phyloP scores from a whole-genome alignment of 1,140 invertebrate species.

The Cotesia vestalis region DNA sequence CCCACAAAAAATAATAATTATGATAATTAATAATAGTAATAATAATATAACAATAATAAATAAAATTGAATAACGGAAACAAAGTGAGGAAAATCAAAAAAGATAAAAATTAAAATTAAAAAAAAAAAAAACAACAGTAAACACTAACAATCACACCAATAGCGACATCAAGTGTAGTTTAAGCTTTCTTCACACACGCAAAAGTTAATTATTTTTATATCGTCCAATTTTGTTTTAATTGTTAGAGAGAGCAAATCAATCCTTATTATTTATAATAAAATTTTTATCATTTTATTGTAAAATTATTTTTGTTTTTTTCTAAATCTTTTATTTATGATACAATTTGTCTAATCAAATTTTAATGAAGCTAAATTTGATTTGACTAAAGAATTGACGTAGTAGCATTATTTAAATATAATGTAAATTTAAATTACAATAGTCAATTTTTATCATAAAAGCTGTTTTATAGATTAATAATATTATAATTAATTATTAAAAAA shows the following conservation, averaged over 20 bases:
- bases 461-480: too few species aligned
- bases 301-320: neutral
- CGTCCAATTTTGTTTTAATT: conserved; percentile 42
- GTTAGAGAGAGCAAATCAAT: conserved; percentile 48
- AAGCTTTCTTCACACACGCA: conserved; percentile 65
- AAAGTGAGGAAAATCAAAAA: conserved; percentile 37
- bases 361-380: too few species aligned
- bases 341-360: too few species aligned
- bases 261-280: too few species aligned
- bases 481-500: too few species aligned
- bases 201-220: conserved; percentile 49
- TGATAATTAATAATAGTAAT: neutral
- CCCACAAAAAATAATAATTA: conserved; percentile 46
- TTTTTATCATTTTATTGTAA: neutral
- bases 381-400: too few species aligned
- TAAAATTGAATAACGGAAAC: conserved; percentile 30
- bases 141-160: conserved; percentile 54
- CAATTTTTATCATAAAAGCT: too few species aligned
- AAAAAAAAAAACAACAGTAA: conserved; percentile 54
- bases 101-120: too few species aligned
- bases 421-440: too few species aligned
- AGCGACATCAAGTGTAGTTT: conserved; percentile 67
- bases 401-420: too few species aligned
- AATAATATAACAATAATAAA: conserved; percentile 24
- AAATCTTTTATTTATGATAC: too few species aligned